Percentiles rank a stretch among this genome's conserved stretches.
Evolutionary conservation across 2,113 vertebrate species (phyloP).

Genomic region (Tetraodon nigroviridis): DNA sequence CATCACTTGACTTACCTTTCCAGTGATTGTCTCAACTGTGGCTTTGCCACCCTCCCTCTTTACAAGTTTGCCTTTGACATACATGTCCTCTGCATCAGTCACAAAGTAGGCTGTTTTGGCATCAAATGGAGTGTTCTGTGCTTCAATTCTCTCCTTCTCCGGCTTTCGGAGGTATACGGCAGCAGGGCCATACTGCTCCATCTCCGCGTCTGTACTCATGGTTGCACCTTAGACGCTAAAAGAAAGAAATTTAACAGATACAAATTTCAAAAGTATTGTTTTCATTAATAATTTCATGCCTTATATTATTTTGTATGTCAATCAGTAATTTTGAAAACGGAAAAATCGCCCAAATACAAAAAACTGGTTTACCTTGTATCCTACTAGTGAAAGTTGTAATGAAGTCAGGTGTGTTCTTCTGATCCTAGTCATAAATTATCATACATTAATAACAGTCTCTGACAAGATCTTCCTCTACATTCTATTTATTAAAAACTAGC

Average conservation of each 20-base stretch:
- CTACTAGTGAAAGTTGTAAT: conserved; percentile 27
- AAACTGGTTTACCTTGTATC: conserved; percentile 33
- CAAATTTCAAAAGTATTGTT: not conserved
- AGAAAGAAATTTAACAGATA: not conserved
- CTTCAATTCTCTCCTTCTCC: conserved; percentile 58
- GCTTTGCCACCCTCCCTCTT: conserved; percentile 61
- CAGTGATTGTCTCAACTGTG: conserved; percentile 39
- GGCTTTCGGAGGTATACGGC: conserved; percentile 58
- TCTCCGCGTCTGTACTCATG: conserved; percentile 66
- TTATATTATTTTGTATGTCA: not conserved
- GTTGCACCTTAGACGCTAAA: conserved; percentile 38
- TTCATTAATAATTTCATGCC: not conserved
- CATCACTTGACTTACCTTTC: conserved; percentile 35
- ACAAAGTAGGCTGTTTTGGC: conserved; percentile 60
- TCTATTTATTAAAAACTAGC: no score
- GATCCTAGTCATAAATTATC: conserved; percentile 14
- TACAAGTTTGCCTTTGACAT: conserved; percentile 52
- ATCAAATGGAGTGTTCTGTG: conserved; percentile 56
- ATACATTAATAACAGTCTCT: not conserved
- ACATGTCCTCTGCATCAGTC: conserved; percentile 37
- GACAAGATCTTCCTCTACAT: not conserved
- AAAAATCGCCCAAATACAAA: not conserved
- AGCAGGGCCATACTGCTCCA: conserved; percentile 54
- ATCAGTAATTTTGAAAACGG: not conserved
- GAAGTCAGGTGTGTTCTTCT: conserved; percentile 20